phyloP scores from a whole-genome alignment of 2,797 vertebrate species.

The Notoglanidium macrostoma region DNA sequence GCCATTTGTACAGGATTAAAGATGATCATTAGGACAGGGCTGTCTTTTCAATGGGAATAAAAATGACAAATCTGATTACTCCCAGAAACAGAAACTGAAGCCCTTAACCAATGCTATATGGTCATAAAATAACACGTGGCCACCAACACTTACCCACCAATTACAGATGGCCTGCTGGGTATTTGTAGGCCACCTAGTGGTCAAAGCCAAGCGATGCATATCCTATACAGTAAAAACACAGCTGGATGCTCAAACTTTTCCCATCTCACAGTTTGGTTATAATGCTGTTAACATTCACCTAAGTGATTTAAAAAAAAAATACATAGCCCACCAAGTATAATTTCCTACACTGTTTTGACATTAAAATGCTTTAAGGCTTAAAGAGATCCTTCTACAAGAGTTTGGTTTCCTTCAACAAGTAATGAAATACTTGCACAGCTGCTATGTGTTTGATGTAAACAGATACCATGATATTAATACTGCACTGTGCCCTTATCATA shows the following conservation, averaged over 20 bases:
- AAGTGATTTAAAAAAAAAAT: background rate
- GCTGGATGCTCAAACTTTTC: background rate
- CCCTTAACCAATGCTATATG: slow-evolving; percentile 40
- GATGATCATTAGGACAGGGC: background rate
- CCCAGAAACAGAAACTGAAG: slow-evolving; percentile 40
- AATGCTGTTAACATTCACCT: background rate
- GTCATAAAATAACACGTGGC: slow-evolving; percentile 27
- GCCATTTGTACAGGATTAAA: background rate
- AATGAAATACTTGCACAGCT: background rate
- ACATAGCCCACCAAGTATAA: background rate
- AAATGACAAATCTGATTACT: background rate
- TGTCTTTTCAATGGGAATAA: background rate
- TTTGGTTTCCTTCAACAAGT: background rate
- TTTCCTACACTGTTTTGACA: background rate
- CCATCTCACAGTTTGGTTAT: slow-evolving; percentile 17
- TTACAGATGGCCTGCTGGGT: background rate
- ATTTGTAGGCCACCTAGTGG: slow-evolving; percentile 51
- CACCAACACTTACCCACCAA: slow-evolving; percentile 8
- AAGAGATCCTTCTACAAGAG: background rate
- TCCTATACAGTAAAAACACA: slow-evolving; percentile 1
- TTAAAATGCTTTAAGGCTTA: background rate
- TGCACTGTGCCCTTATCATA: background rate
- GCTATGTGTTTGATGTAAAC: background rate
- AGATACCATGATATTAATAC: background rate
- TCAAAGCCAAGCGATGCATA: background rate